A percentile compares a stretch with the other conserved stretches of the same genome.
phyloP scores from a whole-genome alignment of 2,113 vertebrate genomes.

The Corythornis vintsioides region DNA sequence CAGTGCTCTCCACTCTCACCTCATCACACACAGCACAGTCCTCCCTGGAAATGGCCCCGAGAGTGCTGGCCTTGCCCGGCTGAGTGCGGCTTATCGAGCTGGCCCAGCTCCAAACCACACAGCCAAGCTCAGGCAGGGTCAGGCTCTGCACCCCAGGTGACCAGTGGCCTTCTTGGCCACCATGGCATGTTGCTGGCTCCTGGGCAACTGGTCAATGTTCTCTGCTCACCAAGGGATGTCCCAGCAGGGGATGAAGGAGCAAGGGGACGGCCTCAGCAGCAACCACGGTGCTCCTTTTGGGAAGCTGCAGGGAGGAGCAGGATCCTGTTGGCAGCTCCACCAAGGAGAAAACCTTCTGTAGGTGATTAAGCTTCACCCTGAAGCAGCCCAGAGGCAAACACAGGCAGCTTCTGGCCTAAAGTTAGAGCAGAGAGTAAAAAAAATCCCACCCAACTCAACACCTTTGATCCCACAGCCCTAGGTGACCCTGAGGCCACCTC shows the following conservation, averaged over 20 bases:
- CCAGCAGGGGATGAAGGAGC: not conserved
- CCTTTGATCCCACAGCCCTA: rapidly evolving
- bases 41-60: not conserved
- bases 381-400: not conserved
- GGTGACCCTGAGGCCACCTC: not conserved
- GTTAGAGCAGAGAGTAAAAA: not conserved
- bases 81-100: not conserved
- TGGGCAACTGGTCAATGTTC: too few relatives aligned
- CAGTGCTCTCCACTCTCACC: rapidly evolving
- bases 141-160: not conserved
- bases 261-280: not conserved
- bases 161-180: too few relatives aligned
- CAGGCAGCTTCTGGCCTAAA: not conserved
- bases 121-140: not conserved
- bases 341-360: not conserved
- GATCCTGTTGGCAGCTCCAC: not conserved
- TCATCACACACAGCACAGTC: not conserved
- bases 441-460: not conserved
- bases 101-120: not conserved
- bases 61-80: not conserved
- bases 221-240: not conserved
- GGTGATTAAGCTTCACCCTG: not conserved
- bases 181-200: too few relatives aligned
- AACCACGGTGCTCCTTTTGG: rapidly evolving
- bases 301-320: not conserved